Percentiles rank a stretch among this genome's conserved stretches.
Evolutionary conservation across 1,140 invertebrate genomes (phyloP).

Genomic region (Drosophila nigromelanica): DNA sequence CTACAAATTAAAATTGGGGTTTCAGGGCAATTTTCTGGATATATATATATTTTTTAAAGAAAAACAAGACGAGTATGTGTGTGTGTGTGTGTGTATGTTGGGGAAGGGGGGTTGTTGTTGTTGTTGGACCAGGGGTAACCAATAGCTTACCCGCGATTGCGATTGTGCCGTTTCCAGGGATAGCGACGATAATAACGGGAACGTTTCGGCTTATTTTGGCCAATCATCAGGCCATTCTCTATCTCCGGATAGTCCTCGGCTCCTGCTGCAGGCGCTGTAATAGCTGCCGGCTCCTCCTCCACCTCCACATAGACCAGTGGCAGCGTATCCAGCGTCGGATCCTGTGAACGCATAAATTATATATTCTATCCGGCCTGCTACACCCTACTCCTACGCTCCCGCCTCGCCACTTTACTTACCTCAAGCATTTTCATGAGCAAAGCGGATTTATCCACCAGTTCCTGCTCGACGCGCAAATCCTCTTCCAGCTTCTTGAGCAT

Average conservation of each 20-base stretch:
- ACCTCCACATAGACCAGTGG: constrained; percentile 84
- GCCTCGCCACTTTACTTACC: constrained; percentile 49
- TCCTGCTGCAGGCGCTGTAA: constrained; percentile 15
- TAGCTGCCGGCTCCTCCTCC: constrained; percentile 52
- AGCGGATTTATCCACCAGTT: constrained; percentile 81
- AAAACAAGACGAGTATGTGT: not conserved
- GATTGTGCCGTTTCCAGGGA: constrained; percentile 86
- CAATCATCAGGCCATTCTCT: constrained; percentile 41
- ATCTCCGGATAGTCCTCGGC: constrained; percentile 61
- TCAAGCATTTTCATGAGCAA: constrained; percentile 82
- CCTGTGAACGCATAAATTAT: constrained; percentile 37
- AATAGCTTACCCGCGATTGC: constrained; percentile 74
- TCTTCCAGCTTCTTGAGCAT: constrained; percentile 77
- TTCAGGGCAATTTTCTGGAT: not conserved
- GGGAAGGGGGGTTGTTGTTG: not conserved
- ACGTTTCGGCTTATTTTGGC: constrained; percentile 82
- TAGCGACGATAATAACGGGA: constrained; percentile 86
- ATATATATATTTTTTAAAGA: not conserved
- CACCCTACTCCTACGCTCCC: not conserved
- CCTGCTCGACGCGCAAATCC: constrained; percentile 79
- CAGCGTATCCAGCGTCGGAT: constrained; percentile 75
- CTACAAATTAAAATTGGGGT: constrained; percentile 58
- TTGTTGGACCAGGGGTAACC: not conserved
- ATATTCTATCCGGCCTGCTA: not conserved
- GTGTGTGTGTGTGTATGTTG: not conserved